These are phyloP conservation scores for Capromys pilorides DNA, from an alignment of 2,797 vertebrate species.

Conservation along the genomic window DNA sequence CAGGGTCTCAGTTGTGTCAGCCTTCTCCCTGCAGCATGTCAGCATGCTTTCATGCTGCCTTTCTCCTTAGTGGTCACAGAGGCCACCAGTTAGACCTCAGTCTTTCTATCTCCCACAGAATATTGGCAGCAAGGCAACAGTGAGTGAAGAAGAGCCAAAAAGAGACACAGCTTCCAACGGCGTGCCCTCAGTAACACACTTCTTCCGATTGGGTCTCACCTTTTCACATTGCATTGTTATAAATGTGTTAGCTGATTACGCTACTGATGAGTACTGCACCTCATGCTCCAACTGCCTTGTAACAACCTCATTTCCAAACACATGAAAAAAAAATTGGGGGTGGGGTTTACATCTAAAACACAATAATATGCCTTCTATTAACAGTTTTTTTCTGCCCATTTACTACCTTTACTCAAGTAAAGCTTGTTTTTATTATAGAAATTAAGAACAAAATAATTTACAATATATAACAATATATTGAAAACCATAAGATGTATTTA, in stretches of 20 bases:
- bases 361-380: neutral
- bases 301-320: neutral
- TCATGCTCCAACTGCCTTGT: neutral
- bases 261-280: neutral
- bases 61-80: neutral
- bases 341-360: neutral
- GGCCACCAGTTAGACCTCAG: neutral
- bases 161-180: neutral
- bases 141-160: neutral
- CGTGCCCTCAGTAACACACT: neutral
- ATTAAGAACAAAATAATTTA: neutral
- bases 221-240: neutral
- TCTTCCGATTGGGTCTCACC: neutral
- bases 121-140: neutral
- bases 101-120: neutral
- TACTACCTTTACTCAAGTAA: neutral
- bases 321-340: too few species aligned
- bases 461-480: neutral
- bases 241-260: neutral
- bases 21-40: neutral
- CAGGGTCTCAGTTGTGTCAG: neutral
- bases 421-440: neutral
- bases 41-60: neutral
- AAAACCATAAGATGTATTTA: neutral
- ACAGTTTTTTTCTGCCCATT: neutral